Evolutionary conservation across 2,888 invertebrate genomes (phyloP), one percentile per base, ranked within the genome.

Genomic region (Ectemnius cavifrons): DNA sequence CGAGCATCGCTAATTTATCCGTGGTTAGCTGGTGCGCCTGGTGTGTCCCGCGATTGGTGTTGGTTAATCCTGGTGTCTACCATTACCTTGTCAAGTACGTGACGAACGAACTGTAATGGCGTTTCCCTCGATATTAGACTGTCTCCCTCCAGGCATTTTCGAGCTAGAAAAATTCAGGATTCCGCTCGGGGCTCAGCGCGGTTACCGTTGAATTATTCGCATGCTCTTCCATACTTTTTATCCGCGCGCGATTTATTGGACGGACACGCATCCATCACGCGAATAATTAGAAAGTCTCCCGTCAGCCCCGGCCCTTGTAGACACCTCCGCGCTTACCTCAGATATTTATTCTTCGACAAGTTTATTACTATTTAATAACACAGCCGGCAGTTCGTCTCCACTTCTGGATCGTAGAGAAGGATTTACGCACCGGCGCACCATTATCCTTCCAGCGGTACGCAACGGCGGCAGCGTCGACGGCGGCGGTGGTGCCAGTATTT

Each of bases 1-100:
- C 79, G 82, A 82, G 82, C 82, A 82, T 77, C 81, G 79, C 84
- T 83, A 81, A 83, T 83, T 83, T 84, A 81, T 83, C 77, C 81
- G 83, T 82, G 81, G 78, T 83, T 83, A 74, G 74, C 61, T 60
- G 49, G 73, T 37, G 37, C 37, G 37, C 8, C 37, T 62, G 61
- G 71, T 65, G 67, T 70, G 71, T 76, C 79, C 77, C 59, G 69
- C 67, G 58, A 56, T 67, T 73, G 80, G 71, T 80, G 78, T 82
- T 81, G 70, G 81, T 83, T 82, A 83, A 81, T 82, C 73, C 75
- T 58, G 57, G 73, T 67, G 64, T 5, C 37, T 70, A 70, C 73
- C 69, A 75, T 80, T 76, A 75, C 64, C 68, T 67, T 67, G 73
- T 78, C 81, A 67, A 67, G 16, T 66, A 78, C 78, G 78, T 78